Base-by-base conservation (phyloP, 2,888 invertebrate genomes). In the Eupithecia exiguata region DNA sequence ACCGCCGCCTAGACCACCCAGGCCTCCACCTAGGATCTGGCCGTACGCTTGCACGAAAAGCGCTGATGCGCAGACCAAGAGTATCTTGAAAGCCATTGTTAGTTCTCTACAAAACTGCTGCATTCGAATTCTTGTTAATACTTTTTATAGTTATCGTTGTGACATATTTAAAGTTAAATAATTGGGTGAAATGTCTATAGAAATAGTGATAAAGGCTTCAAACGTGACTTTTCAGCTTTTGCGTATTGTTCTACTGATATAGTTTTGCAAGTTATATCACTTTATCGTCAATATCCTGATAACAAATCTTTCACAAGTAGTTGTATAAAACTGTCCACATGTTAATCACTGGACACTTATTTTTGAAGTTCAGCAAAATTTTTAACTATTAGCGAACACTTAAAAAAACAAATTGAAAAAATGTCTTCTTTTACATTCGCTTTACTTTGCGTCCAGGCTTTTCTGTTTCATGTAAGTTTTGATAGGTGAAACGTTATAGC, bases 401-500 rank as follows among this genome's bases (percentile, higher is more conserved):
- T n/a, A 25, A 3, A 1, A 14, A 66, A 21, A 25, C 21, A 14
- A 36, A 12, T 21, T 14, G 0, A 5, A 38, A n/a, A 65, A 38
- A 66, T 66, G 66, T 66, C 38, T 5, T 14, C 36, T n/a, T 66
- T 66, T 14, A 66, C 40, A 21, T 40, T 66, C 43, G 66, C 66
- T 38, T 21, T 66, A 40, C n/a, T 66, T 43, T 77, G 77, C 74
- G 43, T 77, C 61, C 79, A 78, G 71, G 74, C 73, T 77, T 74
- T 74, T 70, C 62, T 78, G 77, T 68, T 83, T 49, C 81, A 82
- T 81, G 84, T 84, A 78, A 78, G 46, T 69, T 65, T 65, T n/a
- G 1, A 36, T 35, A 10, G 3, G 10, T 9, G n/a, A 53, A 53
- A 53, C 7, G 9, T 9, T 21, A 49, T 21, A 53, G 10, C 21